Conservation (phyloP, 2,797 vertebrate species). For the Lemur catta region DNA sequence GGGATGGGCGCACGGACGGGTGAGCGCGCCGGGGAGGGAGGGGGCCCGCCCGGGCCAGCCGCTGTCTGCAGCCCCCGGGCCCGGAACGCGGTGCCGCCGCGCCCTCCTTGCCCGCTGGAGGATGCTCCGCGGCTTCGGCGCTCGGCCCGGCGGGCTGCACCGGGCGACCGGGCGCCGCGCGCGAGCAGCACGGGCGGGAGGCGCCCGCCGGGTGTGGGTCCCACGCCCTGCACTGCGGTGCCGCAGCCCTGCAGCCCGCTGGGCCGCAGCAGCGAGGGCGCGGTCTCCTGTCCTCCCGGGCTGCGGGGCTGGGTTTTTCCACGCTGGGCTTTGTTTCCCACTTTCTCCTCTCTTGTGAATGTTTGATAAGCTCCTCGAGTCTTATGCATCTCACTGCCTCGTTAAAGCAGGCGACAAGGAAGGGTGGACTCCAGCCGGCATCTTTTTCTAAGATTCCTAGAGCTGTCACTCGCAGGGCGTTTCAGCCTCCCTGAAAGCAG, state of each 20-base stretch:
- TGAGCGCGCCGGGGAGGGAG: constrained; percentile 44
- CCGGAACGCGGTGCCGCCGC: not conserved
- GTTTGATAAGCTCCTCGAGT: not conserved
- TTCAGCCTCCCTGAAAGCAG: not conserved
- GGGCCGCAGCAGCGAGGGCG: constrained; percentile 47
- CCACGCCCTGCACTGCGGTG: constrained; percentile 16
- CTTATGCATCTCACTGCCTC: not conserved
- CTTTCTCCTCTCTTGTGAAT: not conserved
- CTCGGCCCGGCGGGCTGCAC: not conserved
- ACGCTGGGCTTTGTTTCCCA: constrained; percentile 67
- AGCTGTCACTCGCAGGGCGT: constrained; percentile 48
- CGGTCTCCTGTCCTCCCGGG: constrained; percentile 32
- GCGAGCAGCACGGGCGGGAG: not conserved
- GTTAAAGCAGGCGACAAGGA: not conserved
- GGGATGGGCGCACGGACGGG: constrained; percentile 33
- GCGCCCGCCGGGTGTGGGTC: not conserved
- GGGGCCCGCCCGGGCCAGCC: not conserved
- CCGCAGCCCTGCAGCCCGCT: constrained; percentile 9
- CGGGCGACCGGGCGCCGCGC: not conserved
- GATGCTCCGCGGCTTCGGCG: constrained; percentile 2
- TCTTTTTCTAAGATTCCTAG: not conserved
- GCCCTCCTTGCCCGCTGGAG: not conserved
- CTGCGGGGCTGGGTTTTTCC: constrained; percentile 44
- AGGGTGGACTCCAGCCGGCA: not conserved
- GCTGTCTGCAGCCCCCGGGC: not conserved